These are phyloP conservation scores for Pyrrhosoma nymphula DNA, from an alignment of 2,888 invertebrate species.

Conservation along the genomic window DNA sequence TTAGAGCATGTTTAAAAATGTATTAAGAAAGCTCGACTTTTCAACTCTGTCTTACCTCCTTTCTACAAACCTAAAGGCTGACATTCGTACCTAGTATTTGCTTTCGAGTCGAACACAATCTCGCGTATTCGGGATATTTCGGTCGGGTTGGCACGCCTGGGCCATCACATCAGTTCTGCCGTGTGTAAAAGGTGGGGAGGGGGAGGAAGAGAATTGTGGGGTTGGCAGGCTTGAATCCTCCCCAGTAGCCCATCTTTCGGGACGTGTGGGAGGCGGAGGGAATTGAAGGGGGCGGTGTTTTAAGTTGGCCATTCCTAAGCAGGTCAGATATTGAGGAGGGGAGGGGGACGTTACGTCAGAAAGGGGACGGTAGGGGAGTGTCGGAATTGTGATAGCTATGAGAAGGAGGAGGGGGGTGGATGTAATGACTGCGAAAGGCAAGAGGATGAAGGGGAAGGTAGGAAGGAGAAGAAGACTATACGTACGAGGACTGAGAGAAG, in stretches of 20 bases:
- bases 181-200: too few species aligned
- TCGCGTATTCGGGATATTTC: too few species aligned
- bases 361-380: background rate
- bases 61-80: too few species aligned
- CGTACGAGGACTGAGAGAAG: too few species aligned
- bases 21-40: too few species aligned
- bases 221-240: background rate
- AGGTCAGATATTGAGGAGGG: constrained; percentile 22
- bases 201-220: background rate
- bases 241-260: background rate
- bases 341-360: background rate
- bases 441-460: background rate
- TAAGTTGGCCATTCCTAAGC: background rate
- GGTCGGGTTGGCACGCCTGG: background rate
- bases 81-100: too few species aligned
- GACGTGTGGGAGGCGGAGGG: background rate
- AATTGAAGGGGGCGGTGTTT: background rate
- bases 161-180: background rate
- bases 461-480: too few species aligned
- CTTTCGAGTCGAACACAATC: too few species aligned
- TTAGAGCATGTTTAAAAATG: too few species aligned
- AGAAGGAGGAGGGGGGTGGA: background rate
- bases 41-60: too few species aligned
- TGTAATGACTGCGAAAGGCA: background rate
- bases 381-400: background rate